Evolutionary conservation across 1,140 invertebrate genomes (phyloP), one percentile per base, ranked within the genome.

Genomic region (Drosophila repleta): DNA sequence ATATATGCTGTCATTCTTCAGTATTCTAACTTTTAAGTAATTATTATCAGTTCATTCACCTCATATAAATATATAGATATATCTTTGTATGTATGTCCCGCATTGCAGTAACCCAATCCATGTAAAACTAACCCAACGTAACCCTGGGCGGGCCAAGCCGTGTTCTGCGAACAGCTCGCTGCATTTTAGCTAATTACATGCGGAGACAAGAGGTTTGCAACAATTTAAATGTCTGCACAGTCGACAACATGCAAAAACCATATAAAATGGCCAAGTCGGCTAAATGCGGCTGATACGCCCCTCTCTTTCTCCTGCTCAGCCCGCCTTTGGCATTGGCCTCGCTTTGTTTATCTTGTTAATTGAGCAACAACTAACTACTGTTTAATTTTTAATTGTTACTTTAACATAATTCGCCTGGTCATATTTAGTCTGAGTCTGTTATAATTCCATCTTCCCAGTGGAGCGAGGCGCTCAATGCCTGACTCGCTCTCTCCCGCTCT

Each of bases 331-430:
- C 62, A 60, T 67, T 72, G 41, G 46, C 39, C 41, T 51, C 61
- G 45, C 68, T 52, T 58, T 79, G 74, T 87, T 78, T 68, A 80
- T 66, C 82, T 87, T 82, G 78, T 85, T 85, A 85, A 85, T 82
- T 79, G 79, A 78, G 64, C 68, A 52, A 67, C 35, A 87, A 78
- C 66, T 72, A 87, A 81, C 77, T 78, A 87, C 69, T 78, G 66
- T 66, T 82, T 85, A 81, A 78, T 69, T 87, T 77, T 87, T 85
- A 85, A 85, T 85, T 87, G 82, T 82, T 85, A 63, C 74, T 64
- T 68, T 66, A 78, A 64, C 60, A 61, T 74, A 63, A 77, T 87
- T 76, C 65, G 55, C 55, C 26, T 57, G 55, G n/a, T 57, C 55
- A 43, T n/a, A n/a, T 57, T 57, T 45, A 55, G 35, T 43, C 11